phyloP scores from a whole-genome alignment of 2,113 vertebrate genomes.

The Elephantulus edwardii region DNA sequence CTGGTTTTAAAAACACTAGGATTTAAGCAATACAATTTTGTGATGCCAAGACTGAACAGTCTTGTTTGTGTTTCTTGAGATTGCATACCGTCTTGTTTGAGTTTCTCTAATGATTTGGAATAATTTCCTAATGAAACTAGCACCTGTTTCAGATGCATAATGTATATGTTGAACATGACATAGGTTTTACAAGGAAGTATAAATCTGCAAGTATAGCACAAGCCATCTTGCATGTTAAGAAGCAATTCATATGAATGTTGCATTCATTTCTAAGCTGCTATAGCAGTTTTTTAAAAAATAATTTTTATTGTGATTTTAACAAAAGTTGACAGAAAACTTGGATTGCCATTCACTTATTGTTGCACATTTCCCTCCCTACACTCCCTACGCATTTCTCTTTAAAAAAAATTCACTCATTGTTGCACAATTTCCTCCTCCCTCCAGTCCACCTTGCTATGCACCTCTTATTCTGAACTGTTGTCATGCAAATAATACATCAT shows the following conservation, averaged over 20 bases:
- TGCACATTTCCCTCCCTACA: too few relatives aligned
- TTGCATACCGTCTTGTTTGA: slow-evolving; percentile 30
- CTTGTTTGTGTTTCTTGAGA: slow-evolving; percentile 36
- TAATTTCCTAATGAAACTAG: slow-evolving; percentile 52
- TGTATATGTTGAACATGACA: neutral
- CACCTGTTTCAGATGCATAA: slow-evolving; percentile 27
- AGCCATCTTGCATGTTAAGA: neutral
- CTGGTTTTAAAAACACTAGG: neutral
- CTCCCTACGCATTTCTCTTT: too few relatives aligned
- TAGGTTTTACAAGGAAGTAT: neutral
- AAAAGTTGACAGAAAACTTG: too few relatives aligned
- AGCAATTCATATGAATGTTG: neutral
- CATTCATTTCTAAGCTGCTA: neutral
- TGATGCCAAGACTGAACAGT: slow-evolving; percentile 8
- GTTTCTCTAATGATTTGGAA: slow-evolving; percentile 26
- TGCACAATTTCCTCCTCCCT: too few relatives aligned
- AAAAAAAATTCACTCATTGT: too few relatives aligned
- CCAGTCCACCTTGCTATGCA: too few relatives aligned
- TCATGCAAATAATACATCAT: too few relatives aligned
- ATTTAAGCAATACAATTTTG: neutral
- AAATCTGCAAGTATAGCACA: neutral
- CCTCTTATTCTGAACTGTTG: too few relatives aligned
- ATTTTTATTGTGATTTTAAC: too few relatives aligned
- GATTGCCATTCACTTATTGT: too few relatives aligned
- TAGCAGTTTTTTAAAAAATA: too few relatives aligned